phyloP scores from a whole-genome alignment of 2,797 vertebrate genomes.

The Liasis olivaceus region DNA sequence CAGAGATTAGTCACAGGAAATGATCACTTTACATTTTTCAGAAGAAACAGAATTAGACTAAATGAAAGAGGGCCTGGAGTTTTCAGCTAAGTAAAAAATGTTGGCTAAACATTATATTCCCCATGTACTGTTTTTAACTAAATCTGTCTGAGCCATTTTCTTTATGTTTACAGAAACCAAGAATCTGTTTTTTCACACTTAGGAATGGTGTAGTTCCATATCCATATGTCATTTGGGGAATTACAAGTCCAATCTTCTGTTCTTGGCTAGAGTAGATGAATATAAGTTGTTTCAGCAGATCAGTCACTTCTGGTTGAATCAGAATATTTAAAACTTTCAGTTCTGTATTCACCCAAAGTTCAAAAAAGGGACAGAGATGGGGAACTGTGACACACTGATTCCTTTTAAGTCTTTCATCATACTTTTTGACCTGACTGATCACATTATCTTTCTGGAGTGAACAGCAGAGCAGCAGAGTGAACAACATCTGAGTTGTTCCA shows the following conservation, averaged over 20 bases:
- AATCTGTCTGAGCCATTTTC: neutral
- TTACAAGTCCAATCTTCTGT: neutral
- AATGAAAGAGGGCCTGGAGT: neutral
- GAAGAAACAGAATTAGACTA: slow-evolving; percentile 9
- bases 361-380: neutral
- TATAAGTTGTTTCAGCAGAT: neutral
- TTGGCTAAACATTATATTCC: neutral
- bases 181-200: neutral
- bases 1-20: slow-evolving; percentile 32
- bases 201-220: neutral
- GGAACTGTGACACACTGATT: neutral
- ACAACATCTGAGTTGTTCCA: neutral
- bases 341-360: neutral
- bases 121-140: neutral
- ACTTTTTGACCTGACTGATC: neutral
- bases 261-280: neutral
- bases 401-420: neutral
- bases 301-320: neutral
- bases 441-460: neutral
- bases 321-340: neutral
- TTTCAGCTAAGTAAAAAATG: neutral
- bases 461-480: neutral
- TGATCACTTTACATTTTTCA: slow-evolving; percentile 1
- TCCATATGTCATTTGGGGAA: neutral
- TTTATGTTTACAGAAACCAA: neutral